A percentile compares a stretch with the other conserved stretches of the same genome.
Conservation (phyloP, 2,113 vertebrate species). For the Bostrychus sinensis region DNA sequence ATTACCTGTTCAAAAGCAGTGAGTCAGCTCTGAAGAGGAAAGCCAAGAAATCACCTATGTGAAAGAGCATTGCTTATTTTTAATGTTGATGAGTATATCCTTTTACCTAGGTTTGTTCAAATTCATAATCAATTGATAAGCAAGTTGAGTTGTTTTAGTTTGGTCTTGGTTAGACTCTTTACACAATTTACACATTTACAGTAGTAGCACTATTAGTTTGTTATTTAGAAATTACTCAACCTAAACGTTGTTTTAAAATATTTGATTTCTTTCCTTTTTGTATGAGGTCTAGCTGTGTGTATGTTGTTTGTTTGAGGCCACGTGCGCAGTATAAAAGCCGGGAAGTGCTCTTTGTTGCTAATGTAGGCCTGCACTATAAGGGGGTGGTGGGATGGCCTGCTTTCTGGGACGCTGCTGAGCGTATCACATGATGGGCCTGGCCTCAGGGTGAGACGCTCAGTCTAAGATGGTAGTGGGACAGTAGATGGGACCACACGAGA, state of each 20-base stretch:
- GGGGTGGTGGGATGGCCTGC: slow-evolving; percentile 54
- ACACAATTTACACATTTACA: too few species aligned
- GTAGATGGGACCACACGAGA: slow-evolving; percentile 34
- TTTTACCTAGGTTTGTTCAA: too few species aligned
- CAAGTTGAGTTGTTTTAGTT: too few species aligned
- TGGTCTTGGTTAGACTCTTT: too few species aligned
- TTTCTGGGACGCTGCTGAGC: slow-evolving; percentile 60
- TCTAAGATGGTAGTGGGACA: slow-evolving; percentile 49
- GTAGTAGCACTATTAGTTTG: background rate
- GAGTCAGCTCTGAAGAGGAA: slow-evolving; percentile 18
- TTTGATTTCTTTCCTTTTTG: background rate
- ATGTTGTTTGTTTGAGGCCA: slow-evolving; percentile 39
- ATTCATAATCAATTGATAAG: too few species aligned
- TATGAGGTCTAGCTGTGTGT: slow-evolving; percentile 6
- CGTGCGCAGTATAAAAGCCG: slow-evolving; percentile 12
- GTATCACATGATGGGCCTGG: slow-evolving; percentile 69
- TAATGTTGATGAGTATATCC: background rate
- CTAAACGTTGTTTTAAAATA: slow-evolving; percentile 1
- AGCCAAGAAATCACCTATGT: background rate
- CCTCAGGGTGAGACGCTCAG: slow-evolving; percentile 60
- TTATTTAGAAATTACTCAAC: background rate
- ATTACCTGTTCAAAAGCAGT: slow-evolving; percentile 23
- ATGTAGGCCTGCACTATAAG: slow-evolving; percentile 67
- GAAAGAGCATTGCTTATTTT: background rate
- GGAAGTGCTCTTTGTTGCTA: slow-evolving; percentile 66